Percentiles rank a stretch among this genome's conserved stretches.
These are phyloP conservation scores for Tetragnatha montana DNA, from an alignment of 2,888 invertebrate species.

Conservation along the genomic window DNA sequence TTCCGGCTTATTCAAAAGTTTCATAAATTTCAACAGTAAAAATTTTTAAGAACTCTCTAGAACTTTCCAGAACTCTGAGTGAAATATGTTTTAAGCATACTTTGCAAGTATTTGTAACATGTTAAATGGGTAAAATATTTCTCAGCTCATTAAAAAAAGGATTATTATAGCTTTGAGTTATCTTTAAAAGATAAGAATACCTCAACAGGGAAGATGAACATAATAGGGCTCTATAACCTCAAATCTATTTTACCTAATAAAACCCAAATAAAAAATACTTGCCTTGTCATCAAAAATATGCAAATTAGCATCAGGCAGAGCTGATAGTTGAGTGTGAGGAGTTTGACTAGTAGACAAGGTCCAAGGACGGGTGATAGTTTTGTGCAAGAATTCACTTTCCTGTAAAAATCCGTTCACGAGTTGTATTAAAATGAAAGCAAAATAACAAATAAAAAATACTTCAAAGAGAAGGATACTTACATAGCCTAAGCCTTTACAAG, in stretches of 20 bases:
- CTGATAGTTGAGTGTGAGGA: slow-evolving; percentile 78
- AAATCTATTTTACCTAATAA: background rate
- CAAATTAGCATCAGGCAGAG: slow-evolving; percentile 76
- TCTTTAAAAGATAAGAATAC: too few species aligned
- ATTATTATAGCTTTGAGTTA: too few species aligned
- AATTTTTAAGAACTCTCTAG: too few species aligned
- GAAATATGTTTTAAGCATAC: too few species aligned
- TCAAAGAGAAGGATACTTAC: slow-evolving; percentile 74
- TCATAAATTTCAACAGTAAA: too few species aligned
- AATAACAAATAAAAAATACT: background rate
- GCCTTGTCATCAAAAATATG: slow-evolving; percentile 77
- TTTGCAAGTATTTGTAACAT: too few species aligned
- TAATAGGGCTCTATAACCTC: too few species aligned
- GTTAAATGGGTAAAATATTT: too few species aligned
- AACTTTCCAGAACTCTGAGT: too few species aligned
- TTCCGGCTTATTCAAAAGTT: too few species aligned
- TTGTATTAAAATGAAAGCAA: background rate
- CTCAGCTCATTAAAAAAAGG: too few species aligned
- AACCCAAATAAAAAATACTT: slow-evolving; percentile 53
- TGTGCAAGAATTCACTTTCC: slow-evolving; percentile 77
- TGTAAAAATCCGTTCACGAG: background rate
- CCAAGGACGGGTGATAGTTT: slow-evolving; percentile 78
- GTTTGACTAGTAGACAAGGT: slow-evolving; percentile 79
- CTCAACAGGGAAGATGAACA: too few species aligned
- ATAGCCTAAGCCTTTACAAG: slow-evolving; percentile 77